phyloP scores from a whole-genome alignment of 2,113 vertebrate species.

The Phrynosoma blainvillii region DNA sequence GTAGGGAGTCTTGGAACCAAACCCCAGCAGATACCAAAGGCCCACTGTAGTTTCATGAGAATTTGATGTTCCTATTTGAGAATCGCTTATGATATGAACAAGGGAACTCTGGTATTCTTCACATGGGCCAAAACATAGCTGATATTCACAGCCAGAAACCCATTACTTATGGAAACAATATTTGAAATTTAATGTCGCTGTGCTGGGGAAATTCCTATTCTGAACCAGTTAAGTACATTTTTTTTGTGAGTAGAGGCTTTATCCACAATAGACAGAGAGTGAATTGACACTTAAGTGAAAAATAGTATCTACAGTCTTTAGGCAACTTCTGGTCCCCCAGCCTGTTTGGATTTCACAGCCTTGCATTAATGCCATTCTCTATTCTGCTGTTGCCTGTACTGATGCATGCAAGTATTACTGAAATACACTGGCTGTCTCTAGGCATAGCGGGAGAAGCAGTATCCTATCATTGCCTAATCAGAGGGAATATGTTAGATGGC shows the following conservation, averaged over 20 bases:
- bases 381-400: background rate
- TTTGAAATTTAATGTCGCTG: background rate
- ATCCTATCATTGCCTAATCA: slow-evolving; percentile 7
- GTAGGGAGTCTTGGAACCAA: too few relatives aligned
- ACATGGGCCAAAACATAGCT: background rate
- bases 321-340: background rate
- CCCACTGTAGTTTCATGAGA: background rate
- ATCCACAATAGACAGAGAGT: background rate
- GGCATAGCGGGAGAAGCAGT: background rate
- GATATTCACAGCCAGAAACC: background rate
- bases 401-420: slow-evolving; percentile 1
- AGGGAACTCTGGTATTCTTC: background rate
- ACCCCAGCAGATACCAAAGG: too few relatives aligned
- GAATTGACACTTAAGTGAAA: background rate
- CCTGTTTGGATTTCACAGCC: background rate
- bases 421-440: background rate
- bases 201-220: background rate
- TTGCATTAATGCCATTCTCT: background rate
- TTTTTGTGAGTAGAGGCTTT: background rate
- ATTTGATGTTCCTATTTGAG: background rate
- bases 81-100: background rate
- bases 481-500: slow-evolving; percentile 21
- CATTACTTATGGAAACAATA: background rate
- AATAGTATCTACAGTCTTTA: background rate
- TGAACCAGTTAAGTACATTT: too few relatives aligned